Evolutionary conservation across 2,113 vertebrate genomes (phyloP).

Genomic region (Toxostoma redivivum): DNA sequence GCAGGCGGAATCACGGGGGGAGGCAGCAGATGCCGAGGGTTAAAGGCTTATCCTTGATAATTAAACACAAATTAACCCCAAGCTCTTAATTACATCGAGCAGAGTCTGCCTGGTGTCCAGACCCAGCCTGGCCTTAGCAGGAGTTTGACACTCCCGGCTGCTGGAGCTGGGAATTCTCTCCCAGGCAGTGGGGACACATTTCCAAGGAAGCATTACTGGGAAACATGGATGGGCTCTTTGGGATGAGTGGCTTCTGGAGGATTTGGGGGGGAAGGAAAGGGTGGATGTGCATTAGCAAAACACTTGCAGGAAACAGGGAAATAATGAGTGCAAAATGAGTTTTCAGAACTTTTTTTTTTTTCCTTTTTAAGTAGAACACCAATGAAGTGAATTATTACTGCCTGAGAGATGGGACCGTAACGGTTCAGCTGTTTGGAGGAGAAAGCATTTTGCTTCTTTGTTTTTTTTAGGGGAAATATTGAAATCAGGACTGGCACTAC

Average conservation of each 20-base stretch:
- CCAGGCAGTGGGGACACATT: neutral
- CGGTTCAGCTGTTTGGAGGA: neutral
- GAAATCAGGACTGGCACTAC: neutral
- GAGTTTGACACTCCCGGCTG: neutral
- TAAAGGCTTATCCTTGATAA: neutral
- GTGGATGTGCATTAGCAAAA: conserved; percentile 31
- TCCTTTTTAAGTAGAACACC: neutral
- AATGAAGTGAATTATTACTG: neutral
- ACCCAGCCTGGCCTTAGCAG: neutral
- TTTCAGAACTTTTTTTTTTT: conserved; percentile 1
- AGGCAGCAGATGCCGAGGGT: neutral
- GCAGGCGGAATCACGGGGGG: neutral
- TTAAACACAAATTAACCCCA: neutral
- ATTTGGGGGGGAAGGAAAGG: neutral
- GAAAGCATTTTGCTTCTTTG: neutral
- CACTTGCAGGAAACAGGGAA: conserved; percentile 27
- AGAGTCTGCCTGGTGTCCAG: neutral
- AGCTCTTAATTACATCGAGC: conserved; percentile 16
- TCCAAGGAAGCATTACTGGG: neutral
- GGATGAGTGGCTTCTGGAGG: neutral
- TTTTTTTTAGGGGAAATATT: neutral
- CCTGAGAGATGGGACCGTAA: neutral
- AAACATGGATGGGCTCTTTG: neutral
- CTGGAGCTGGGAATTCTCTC: neutral
- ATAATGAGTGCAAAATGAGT: neutral